These are phyloP conservation scores for Enteromius argenteus DNA, from an alignment of 2,797 vertebrate species.

Conservation along the genomic window DNA sequence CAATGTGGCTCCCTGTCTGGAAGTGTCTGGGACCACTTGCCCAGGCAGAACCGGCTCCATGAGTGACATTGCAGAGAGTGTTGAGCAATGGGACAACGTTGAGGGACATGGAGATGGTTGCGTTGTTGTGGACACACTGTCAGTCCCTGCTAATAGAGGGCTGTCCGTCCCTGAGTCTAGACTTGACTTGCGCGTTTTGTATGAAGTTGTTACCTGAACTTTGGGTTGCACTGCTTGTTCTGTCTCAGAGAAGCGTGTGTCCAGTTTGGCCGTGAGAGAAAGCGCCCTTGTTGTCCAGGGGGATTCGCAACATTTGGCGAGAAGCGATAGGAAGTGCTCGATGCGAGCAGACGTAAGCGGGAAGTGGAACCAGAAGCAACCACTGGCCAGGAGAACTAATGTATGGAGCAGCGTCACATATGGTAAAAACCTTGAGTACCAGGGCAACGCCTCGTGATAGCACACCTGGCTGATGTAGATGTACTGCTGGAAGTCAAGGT, in stretches of 20 bases:
- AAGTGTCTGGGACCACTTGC: slow-evolving; percentile 54
- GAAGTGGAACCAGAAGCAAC: slow-evolving; percentile 87
- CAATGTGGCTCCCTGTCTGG: slow-evolving; percentile 70
- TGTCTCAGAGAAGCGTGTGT: slow-evolving; percentile 57
- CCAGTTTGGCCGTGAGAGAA: slow-evolving; percentile 79
- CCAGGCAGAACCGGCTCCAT: slow-evolving; percentile 17
- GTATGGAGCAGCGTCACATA: slow-evolving; percentile 83
- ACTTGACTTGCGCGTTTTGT: slow-evolving; percentile 60
- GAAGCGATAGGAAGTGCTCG: slow-evolving; percentile 83
- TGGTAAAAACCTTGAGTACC: slow-evolving; percentile 83
- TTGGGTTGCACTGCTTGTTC: slow-evolving; percentile 46
- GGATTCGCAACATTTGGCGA: slow-evolving; percentile 85
- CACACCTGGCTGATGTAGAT: slow-evolving; percentile 83
- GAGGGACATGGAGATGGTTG: slow-evolving; percentile 74
- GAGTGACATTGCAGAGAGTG: slow-evolving; percentile 62
- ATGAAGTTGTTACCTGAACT: slow-evolving; percentile 13
- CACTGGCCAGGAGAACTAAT: slow-evolving; percentile 80
- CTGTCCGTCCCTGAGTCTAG: slow-evolving; percentile 72
- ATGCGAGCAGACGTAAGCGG: slow-evolving; percentile 84
- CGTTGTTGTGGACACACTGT: slow-evolving; percentile 12
- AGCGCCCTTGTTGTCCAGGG: slow-evolving; percentile 86
- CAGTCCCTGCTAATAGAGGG: slow-evolving; percentile 68
- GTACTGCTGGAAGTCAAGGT: slow-evolving; percentile 85
- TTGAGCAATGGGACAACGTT: slow-evolving; percentile 65
- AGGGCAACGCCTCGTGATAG: slow-evolving; percentile 83